Base-by-base conservation (phyloP, 2,888 invertebrate species). In the Drosophila cracens region DNA sequence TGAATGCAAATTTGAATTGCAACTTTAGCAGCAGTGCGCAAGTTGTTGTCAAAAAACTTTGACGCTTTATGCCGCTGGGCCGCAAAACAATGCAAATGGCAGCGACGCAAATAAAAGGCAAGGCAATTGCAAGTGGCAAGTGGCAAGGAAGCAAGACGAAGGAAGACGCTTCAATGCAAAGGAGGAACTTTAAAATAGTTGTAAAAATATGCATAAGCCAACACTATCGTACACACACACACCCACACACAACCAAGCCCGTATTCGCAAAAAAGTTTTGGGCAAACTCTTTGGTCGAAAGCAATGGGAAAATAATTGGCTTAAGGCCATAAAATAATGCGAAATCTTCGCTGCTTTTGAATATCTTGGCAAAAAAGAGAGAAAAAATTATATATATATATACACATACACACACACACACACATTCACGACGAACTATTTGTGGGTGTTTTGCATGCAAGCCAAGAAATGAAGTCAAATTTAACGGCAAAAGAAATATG, bases 241-340 rank as follows among this genome's bases (percentile, higher is more conserved):
- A 21, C 21, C 21, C 21, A 21, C 21, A 21, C 21, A 21, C 21
- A 56, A 25, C 8, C 16, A 16, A 16, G 46, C 4, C 16, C 16
- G 8, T 25, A 46, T 46, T 46, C 49, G 29, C 56, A 34, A 48
- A 75, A 84, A 83, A 83, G 63, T 85, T 87, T 79, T 77, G 61
- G 73, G 60, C 85, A 77, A 83, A 87, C 70, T 83, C 81, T 76
- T 79, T 64, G 52, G 65, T 51, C 46, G 58, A 74, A 46, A 75
- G 70, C 54, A 61, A 71, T 75, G 74, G 70, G 67, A 79, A 87
- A 87, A 87, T 84, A 87, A 85, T 84, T 84, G 76, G 75, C 88
- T 82, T 74, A 58, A 67, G 83, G 88, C 86, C 77, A 85, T 87
- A 77, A 87, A 83, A 85, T 85, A 85, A 85, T 87, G 85, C 82